These are phyloP conservation scores for Drosophila neutralis DNA, from an alignment of 2,888 invertebrate species.

Conservation along the genomic window DNA sequence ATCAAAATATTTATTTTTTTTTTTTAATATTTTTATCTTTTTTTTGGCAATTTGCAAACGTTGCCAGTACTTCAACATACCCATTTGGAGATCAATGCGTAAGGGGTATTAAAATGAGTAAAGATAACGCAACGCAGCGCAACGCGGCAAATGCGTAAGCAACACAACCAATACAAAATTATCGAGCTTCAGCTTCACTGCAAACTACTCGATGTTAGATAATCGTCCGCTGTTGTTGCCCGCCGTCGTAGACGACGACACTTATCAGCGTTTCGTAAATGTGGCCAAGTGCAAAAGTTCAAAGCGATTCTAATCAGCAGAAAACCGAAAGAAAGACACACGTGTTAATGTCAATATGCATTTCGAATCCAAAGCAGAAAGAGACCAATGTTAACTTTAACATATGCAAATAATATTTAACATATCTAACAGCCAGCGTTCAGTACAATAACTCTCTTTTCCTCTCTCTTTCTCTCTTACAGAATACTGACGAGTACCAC, in stretches of 20 bases:
- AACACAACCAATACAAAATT: constrained; percentile 2
- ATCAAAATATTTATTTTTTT: neutral
- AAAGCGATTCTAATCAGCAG: constrained; percentile 55
- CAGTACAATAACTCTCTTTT: neutral
- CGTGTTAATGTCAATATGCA: constrained; percentile 29
- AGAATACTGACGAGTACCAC: constrained; percentile 90
- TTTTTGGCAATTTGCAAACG: neutral
- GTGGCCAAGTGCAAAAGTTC: constrained; percentile 50
- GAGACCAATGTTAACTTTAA: neutral
- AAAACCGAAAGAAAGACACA: constrained; percentile 10
- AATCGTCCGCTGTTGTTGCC: constrained; percentile 23
- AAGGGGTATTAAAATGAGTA: constrained; percentile 2
- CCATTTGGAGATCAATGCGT: neutral
- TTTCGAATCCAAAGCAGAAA: neutral
- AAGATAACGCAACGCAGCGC: constrained; percentile 2
- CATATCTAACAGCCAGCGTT: neutral
- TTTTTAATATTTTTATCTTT: neutral
- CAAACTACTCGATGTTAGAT: constrained; percentile 48
- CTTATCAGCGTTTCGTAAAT: constrained; percentile 8
- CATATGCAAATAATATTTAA: neutral
- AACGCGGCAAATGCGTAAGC: constrained; percentile 33
- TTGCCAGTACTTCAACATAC: neutral
- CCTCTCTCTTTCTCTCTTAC: constrained; percentile 58
- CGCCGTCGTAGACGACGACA: neutral
- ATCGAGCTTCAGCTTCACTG: constrained; percentile 21